Base-by-base conservation (phyloP, 1,140 invertebrate species). In the Meloidogyne chitwoodi region DNA sequence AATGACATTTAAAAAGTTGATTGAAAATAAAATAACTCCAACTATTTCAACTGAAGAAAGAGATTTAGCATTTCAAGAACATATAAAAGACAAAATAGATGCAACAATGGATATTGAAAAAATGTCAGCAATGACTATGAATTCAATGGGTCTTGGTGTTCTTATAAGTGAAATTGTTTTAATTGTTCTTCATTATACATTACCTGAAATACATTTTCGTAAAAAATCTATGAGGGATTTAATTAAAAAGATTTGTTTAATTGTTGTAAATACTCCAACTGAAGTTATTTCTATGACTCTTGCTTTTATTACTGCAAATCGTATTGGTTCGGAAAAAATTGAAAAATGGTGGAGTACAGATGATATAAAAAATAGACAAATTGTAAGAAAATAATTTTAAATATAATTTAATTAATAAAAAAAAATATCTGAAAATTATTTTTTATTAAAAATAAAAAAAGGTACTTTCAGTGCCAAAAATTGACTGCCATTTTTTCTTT, bases 201-300 rank as follows among this genome's bases (percentile, higher is more conserved):
- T 10, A n/a, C n/a, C n/a, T n/a, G n/a, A n/a, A n/a, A n/a, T n/a
- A n/a, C n/a, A n/a, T n/a, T n/a, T n/a, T n/a, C n/a, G n/a, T n/a
- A n/a, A n/a, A n/a, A n/a, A n/a, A n/a, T n/a, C n/a, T n/a, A n/a
- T n/a, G n/a, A n/a, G n/a, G n/a, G n/a, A n/a, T n/a, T n/a, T n/a
- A n/a, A n/a, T n/a, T n/a, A n/a, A n/a, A 26, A 67, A 67, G n/a
- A 41, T 67, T 22, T 67, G n/a, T 41, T 16, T 41, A 31, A 73
- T 56, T 64, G 64, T 73, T 24, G 34, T 64, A 11, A 73, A 73
- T 34, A 34, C 71, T 56, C 71, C 71, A 27, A 73, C 71, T 11
- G 71, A 73, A 63, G 22, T 73, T 27, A n/a, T n/a, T n/a, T n/a
- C n/a, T n/a, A n/a, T n/a, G n/a, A n/a, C 48, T 63, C 31, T 24